phyloP scores from a whole-genome alignment of 2,797 vertebrate genomes.

The Sparus aurata region DNA sequence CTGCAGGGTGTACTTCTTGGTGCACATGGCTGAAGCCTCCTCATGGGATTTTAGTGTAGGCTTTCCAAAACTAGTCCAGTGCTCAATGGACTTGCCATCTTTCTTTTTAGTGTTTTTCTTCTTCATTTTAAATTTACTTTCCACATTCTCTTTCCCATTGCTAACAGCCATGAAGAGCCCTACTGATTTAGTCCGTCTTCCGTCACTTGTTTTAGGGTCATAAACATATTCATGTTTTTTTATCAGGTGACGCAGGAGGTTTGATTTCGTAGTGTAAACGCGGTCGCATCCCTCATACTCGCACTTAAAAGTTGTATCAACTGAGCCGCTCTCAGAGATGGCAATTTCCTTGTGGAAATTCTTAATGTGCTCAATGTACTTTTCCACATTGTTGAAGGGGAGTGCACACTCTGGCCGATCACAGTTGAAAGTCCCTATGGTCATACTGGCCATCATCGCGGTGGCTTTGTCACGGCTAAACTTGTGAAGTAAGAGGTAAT shows the following conservation, averaged over 20 bases:
- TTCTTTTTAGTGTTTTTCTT: conserved; percentile 85
- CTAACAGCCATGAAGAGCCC: conserved; percentile 79
- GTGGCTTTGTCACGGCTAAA: conserved; percentile 96
- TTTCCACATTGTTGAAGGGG: conserved; percentile 92
- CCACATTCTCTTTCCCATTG: conserved; percentile 89
- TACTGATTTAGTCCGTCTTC: conserved; percentile 74
- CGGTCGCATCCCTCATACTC: conserved; percentile 94
- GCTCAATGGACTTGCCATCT: conserved; percentile 83
- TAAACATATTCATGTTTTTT: conserved; percentile 96
- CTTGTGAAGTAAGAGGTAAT: conserved; percentile 97
- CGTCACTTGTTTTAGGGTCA: conserved; percentile 80
- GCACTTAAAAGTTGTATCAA: conserved; percentile 92
- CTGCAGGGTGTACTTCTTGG: conserved; percentile 90
- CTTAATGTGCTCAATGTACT: conserved; percentile 95
- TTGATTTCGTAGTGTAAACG: conserved; percentile 97
- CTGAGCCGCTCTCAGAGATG: conserved; percentile 87
- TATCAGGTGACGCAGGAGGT: conserved; percentile 97
- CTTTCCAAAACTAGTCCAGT: conserved; percentile 90
- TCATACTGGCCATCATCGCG: conserved; percentile 89
- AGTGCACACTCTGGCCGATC: conserved; percentile 94
- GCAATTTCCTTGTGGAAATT: conserved; percentile 92
- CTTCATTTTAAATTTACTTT: conserved; percentile 84
- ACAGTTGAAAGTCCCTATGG: conserved; percentile 93
- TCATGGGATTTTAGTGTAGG: conserved; percentile 93
- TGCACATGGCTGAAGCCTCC: conserved; percentile 94